These are phyloP conservation scores for Orthonyx spaldingii DNA, from an alignment of 2,113 vertebrate genomes.

Conservation along the genomic window DNA sequence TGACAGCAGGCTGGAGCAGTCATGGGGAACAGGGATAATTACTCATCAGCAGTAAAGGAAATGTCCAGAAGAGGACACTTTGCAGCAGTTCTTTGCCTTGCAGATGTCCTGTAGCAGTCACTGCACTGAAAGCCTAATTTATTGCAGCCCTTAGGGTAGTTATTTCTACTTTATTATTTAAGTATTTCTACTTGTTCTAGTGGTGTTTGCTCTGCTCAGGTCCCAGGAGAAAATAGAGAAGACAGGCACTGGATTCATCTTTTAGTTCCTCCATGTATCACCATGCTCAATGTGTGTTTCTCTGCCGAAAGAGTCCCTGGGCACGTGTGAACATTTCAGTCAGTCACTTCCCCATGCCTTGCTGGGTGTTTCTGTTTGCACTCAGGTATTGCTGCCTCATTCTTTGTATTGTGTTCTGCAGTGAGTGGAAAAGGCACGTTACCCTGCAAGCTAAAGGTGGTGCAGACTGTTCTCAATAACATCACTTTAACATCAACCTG, in stretches of 20 bases:
- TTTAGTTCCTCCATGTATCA: background rate
- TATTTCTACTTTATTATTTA: background rate
- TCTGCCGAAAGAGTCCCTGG: background rate
- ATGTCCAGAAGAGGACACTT: background rate
- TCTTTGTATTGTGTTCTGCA: slow-evolving; percentile 13
- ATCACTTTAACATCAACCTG: background rate
- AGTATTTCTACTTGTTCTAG: background rate
- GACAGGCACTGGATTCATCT: background rate
- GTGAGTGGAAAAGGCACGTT: background rate
- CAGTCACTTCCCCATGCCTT: background rate
- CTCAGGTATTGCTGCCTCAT: background rate
- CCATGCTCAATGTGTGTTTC: background rate
- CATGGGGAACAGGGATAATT: background rate
- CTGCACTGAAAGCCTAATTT: background rate
- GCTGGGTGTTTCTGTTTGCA: background rate
- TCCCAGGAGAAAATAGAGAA: background rate
- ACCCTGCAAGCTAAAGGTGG: background rate
- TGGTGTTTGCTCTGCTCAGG: background rate
- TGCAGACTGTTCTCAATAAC: background rate
- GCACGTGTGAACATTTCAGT: background rate
- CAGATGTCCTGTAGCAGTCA: background rate
- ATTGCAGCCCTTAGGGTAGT: background rate
- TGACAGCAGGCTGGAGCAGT: rapidly evolving
- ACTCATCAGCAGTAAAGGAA: background rate
- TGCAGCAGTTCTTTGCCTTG: background rate